A percentile compares a stretch with the other conserved stretches of the same genome.
These are phyloP conservation scores for Herminia tarsipennalis DNA, from an alignment of 2,888 invertebrate species.

Conservation along the genomic window DNA sequence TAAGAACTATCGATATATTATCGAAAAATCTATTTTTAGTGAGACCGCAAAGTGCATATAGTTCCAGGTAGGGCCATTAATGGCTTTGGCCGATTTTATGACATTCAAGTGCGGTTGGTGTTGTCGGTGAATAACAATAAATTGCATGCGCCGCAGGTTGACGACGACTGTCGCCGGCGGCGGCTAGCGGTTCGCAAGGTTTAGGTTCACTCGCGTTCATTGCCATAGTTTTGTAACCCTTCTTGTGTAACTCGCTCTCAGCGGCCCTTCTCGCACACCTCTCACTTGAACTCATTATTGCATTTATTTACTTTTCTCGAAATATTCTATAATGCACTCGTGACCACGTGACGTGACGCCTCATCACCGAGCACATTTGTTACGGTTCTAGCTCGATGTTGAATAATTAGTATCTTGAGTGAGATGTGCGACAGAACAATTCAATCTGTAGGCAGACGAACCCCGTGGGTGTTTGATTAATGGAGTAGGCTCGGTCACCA, in stretches of 20 bases:
- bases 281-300: constrained; percentile 78
- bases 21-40: not conserved
- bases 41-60: constrained; percentile 27
- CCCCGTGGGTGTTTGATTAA: constrained; percentile 41
- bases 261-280: constrained; percentile 74
- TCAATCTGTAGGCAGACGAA: constrained; percentile 36
- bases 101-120: constrained; percentile 21
- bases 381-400: constrained; percentile 21
- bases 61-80: constrained; percentile 30
- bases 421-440: constrained; percentile 39
- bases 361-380: constrained; percentile 8
- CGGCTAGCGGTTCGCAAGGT: constrained; percentile 84
- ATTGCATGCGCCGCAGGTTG: constrained; percentile 56
- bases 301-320: constrained; percentile 56
- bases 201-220: constrained; percentile 84
- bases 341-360: constrained; percentile 11
- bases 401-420: constrained; percentile 34
- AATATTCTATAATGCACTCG: constrained; percentile 21
- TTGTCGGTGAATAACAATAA: constrained; percentile 33
- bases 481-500: constrained; percentile 28
- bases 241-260: constrained; percentile 84
- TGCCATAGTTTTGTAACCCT: constrained; percentile 86
- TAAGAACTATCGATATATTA: constrained; percentile 4
- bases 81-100: constrained; percentile 31
- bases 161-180: constrained; percentile 65